Base-by-base conservation (phyloP, 2,113 vertebrate genomes). In the Dipodomys ordii region DNA sequence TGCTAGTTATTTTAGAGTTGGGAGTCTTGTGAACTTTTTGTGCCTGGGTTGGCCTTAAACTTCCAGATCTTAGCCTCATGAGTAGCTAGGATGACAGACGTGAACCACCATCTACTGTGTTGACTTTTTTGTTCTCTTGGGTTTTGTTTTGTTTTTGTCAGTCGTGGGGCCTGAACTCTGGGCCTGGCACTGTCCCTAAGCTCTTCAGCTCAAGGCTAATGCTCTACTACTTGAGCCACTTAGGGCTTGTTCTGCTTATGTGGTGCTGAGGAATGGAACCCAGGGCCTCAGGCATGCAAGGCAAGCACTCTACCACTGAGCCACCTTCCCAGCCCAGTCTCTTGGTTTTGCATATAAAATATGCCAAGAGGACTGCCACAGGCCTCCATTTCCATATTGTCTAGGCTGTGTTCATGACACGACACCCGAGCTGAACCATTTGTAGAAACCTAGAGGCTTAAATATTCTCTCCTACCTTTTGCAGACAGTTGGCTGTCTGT, bases 341-440 rank as follows among this genome's bases (percentile, higher is more conserved):
- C 39, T 4, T 62, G 57, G 44, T 92, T 91, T 68, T 35, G 12
- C 53, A 80, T 53, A 72, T 80, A 57, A 71, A 93, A 62, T 6
- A 76, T 74, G 60, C 62, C 7, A 28, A 64, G 60, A 23, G 18
- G 18, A 20, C 30, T 27, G 64, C 0, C 3, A 23, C 13, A 23
- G 30, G 64, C 22, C 0, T 30, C 73, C 2, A 0, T 6, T 46
- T n/a, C 18, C 2, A 1, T 3, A 18, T 8, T 1, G 10, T 49
- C 71, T 49, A 19, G 0, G 46, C 60, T 68, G 57, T 13, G 19
- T n/a, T 83, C 13, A 3, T 1, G 6, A 10, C 0, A 4, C 8
- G 10, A 22, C 1, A 44, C 44, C 32, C 49, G 7, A 28, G 39
- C 9, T 28, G 19, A 53, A 39, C 0, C 13, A 20, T 11, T 18